Base-by-base conservation (phyloP, 2,113 vertebrate genomes). In the Ciconia boyciana region DNA sequence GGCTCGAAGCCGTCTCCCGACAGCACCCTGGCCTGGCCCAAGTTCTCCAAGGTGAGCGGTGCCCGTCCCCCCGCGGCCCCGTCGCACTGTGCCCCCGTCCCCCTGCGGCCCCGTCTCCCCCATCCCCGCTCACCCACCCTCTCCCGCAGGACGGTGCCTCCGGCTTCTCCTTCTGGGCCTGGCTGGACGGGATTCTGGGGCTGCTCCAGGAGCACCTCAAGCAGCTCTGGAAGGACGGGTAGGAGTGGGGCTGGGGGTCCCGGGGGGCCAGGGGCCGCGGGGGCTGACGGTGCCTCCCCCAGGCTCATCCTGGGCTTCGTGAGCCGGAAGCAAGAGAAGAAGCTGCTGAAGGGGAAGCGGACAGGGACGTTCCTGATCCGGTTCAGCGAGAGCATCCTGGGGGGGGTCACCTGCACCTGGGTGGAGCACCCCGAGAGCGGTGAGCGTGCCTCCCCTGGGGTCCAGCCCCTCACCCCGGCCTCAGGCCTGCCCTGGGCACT, bases 351-450 rank as follows among this genome's bases (percentile, higher is more conserved):
- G 97, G 98, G 95, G 64, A 99, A 96, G 81, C 60, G 95, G 39
- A 93, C 97, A 2, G 99, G 99, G 31, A 99, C 99, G 1, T 99
- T 99, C 89, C 97, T 99, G 51, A 96, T 99, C 75, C 99, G 99
- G 32, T 99, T 99, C 97, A 99, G 99, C 29, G 99, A 99, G 96
- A 99, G 99, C 24, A 54, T 43, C 94, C 90, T 77, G 93, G 98
- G 72, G 98, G 99, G 51, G 97, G 99, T 99, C 92, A 99, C 99
- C 51, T 99, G 98, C 96, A 99, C 99, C 28, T 99, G 99, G 99
- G 99, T 99, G 95, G 99, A 99, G 31, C 98, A 97, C 72, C 96
- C 93, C 9, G 54, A 83, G 2, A 97, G 75, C 5, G 99, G 99
- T 99, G 77, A 71, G 91, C 0, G 4, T 6, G 2, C 2, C 15